Evolutionary conservation across 2,797 vertebrate genomes (phyloP), one percentile per base, ranked within the genome.

Genomic region (Myiothlypis chrysogaster): DNA sequence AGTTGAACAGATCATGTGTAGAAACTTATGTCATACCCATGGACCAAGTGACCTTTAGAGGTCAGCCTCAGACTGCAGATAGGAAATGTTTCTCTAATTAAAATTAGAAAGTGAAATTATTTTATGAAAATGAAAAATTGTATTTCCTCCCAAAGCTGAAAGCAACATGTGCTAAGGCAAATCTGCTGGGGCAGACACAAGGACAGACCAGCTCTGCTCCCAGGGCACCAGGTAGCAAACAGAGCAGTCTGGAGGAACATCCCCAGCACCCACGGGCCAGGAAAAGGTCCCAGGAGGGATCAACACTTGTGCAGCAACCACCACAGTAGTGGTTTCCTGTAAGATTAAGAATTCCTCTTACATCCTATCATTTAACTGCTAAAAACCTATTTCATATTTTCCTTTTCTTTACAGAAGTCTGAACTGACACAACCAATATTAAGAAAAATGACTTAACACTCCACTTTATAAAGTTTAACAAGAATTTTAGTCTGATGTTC

Each of bases 261-360:
- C 61, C 56, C 47, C 49, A 73, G 34, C 35, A 28, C 25, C 25
- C 15, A 3, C 0, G 0, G 1, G 71, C 13, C 37, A 43, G 30
- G 35, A 44, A 47, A 16, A 8, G 7, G 49, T 28, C 32, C 8
- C 18, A 30, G 34, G 10, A 35, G 16, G 39, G n/a, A 50, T 32
- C 30, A 55, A 23, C 47, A 69, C 60, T 52, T 46, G 41, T 2
- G 17, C 2, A 34, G 23, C 25, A 35, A 35, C 56, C 56, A 57
- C 15, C 15, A 35, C 34, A 35, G 34, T 4, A 59, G 25, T 10
- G 17, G 14, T 32, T 84, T 56, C 30, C 12, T 46, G 14, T 15
- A 44, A 52, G 65, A 63, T 28, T 24, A 79, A 43, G 10, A 88
- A 56, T 52, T 79, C 52, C 8, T 77, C 60, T 57, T 64, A 55